Conservation (phyloP, 2,888 invertebrate species). For the Macrophya annulata region DNA sequence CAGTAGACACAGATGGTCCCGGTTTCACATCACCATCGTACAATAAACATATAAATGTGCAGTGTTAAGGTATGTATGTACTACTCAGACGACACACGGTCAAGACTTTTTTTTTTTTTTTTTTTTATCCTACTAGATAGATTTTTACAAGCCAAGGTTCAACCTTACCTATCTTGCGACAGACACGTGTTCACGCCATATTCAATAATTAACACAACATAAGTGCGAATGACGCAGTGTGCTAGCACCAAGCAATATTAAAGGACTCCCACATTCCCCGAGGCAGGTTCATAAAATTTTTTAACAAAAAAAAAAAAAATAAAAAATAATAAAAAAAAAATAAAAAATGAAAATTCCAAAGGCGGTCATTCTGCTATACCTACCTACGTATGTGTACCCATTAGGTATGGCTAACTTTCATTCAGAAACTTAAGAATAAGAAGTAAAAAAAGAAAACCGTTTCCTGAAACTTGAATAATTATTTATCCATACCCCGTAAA, state of each 20-base stretch:
- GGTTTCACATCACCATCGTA: background rate
- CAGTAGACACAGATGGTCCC: background rate
- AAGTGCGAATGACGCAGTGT: conserved; percentile 25
- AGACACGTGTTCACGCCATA: conserved; percentile 40
- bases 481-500: background rate
- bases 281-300: background rate
- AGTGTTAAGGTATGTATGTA: background rate
- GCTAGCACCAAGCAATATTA: background rate
- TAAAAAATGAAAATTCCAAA: background rate
- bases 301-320: background rate
- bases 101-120: background rate
- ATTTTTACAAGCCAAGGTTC: conserved; percentile 5
- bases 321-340: background rate
- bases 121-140: background rate
- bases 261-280: conserved; percentile 30
- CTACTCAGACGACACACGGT: background rate
- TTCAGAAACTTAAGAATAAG: background rate
- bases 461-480: background rate
- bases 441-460: background rate
- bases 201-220: conserved; percentile 43
- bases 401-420: background rate
- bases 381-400: too few species aligned
- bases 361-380: background rate
- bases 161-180: background rate
- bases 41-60: conserved; percentile 18